These are phyloP conservation scores for Turritopsis rubra DNA, from an alignment of 30 jellyfish, hydroid and myxozoan genomes.

Conservation along the genomic window DNA sequence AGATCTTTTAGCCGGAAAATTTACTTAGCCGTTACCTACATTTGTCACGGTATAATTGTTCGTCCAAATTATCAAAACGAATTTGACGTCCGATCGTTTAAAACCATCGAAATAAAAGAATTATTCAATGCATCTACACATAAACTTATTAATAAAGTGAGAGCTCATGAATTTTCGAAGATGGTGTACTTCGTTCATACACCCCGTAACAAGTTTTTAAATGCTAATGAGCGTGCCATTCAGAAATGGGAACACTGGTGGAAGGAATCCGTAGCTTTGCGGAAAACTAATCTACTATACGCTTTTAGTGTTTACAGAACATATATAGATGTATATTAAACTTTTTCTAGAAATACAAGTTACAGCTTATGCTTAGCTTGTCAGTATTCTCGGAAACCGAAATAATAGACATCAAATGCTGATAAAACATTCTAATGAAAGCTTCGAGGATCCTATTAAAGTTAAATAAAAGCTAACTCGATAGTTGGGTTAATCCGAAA, in stretches of 20 bases:
- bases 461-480: too few species aligned
- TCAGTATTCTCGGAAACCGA: too few species aligned
- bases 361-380: too few species aligned
- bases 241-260: not conserved
- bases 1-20: not conserved
- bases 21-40: not conserved
- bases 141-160: not conserved
- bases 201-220: not conserved
- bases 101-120: not conserved
- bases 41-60: not conserved
- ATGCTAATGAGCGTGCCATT: not conserved
- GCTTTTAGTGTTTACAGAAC: too few species aligned
- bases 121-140: not conserved
- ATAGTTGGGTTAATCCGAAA: too few species aligned
- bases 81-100: not conserved
- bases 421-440: too few species aligned
- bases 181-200: not conserved
- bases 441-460: too few species aligned
- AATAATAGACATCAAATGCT: too few species aligned
- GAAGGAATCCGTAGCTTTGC: not conserved
- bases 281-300: too few species aligned
- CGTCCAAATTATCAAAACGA: not conserved
- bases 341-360: too few species aligned
- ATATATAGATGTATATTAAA: too few species aligned
- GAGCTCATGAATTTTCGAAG: not conserved